Conservation (phyloP, 2,888 invertebrate genomes). For the Neoitamus cyanurus region DNA sequence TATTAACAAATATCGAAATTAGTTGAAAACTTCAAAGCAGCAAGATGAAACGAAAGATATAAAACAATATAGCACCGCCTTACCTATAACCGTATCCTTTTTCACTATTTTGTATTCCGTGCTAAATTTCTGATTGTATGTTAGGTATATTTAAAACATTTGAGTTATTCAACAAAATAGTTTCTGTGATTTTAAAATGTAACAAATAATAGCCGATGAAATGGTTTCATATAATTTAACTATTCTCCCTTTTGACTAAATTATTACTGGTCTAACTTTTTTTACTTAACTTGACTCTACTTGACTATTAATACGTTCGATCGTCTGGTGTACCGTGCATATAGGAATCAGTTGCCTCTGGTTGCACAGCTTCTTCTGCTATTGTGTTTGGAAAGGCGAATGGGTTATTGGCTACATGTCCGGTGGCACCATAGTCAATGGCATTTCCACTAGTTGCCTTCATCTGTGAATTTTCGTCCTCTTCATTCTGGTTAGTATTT, state of each 20-base stretch:
- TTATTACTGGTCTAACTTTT: not conserved
- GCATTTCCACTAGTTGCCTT: conserved; percentile 65
- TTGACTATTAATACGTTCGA: conserved; percentile 57
- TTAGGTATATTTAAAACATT: not conserved
- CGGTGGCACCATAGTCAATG: conserved; percentile 72
- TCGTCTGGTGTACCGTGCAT: conserved; percentile 69
- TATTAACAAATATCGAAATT: too few relatives aligned
- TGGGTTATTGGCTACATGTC: conserved; percentile 71
- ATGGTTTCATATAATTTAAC: not conserved
- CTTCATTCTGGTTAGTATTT: conserved; percentile 53
- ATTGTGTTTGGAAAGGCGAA: conserved; percentile 66
- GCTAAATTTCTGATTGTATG: not conserved
- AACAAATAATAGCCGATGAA: not conserved
- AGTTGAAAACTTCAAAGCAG: too few relatives aligned
- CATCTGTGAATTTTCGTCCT: conserved; percentile 63
- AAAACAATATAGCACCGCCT: not conserved
- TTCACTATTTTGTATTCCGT: not conserved
- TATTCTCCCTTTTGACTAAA: not conserved
- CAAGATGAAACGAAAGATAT: too few relatives aligned
- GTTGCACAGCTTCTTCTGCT: conserved; percentile 75
- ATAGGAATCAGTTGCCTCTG: conserved; percentile 70
- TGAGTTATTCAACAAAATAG: not conserved
- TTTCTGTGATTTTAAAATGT: not conserved
- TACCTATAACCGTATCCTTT: not conserved
- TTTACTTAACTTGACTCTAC: not conserved